phyloP scores from a whole-genome alignment of 2,113 vertebrate species.

The Scomber scombrus region DNA sequence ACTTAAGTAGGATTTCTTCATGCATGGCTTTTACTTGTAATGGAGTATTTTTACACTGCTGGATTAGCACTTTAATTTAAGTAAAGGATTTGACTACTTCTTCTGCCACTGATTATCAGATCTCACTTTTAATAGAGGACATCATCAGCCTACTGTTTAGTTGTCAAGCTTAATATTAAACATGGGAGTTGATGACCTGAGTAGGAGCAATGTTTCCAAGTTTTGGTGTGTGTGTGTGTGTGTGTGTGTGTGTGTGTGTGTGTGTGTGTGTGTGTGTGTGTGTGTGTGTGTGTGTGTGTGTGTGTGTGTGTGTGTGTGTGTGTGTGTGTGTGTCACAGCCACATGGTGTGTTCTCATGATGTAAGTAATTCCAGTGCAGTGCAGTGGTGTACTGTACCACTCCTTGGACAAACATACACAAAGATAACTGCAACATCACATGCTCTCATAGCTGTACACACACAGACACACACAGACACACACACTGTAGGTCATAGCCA shows the following conservation, averaged over 20 bases:
- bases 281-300: too few species aligned
- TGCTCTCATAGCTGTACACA: constrained; percentile 15
- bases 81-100: too few species aligned
- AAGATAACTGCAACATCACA: constrained; percentile 72
- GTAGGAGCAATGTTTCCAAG: background rate
- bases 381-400: constrained; percentile 68
- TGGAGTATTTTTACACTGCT: too few species aligned
- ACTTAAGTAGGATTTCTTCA: too few species aligned
- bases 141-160: background rate
- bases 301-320: background rate
- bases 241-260: too few species aligned
- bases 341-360: constrained; percentile 83
- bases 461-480: background rate
- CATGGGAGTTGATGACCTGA: background rate
- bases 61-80: too few species aligned
- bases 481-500: constrained; percentile 22
- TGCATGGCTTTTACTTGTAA: too few species aligned
- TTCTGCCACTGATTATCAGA: too few species aligned
- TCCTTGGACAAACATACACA: constrained; percentile 84
- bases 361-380: constrained; percentile 69
- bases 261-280: too few species aligned
- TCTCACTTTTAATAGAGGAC: background rate
- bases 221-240: too few species aligned
- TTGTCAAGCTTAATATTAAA: background rate
- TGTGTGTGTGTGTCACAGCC: constrained; percentile 35